Evolutionary conservation across 2,888 invertebrate genomes (phyloP), one percentile per base, ranked within the genome.

Genomic region (Epinotia brunnichana): DNA sequence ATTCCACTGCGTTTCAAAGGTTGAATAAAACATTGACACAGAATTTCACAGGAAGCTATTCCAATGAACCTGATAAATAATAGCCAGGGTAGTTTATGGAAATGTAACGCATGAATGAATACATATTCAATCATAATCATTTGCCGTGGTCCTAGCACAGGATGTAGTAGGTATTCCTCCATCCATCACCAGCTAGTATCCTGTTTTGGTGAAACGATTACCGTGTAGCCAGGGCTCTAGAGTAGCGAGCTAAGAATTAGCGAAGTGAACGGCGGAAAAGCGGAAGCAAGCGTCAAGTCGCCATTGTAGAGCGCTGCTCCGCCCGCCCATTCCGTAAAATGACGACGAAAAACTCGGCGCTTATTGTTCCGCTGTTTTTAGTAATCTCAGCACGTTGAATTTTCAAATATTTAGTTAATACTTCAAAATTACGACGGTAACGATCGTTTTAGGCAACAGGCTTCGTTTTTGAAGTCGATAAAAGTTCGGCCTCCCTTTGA

Each of bases 281-380:
- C 62, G 70, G 73, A 73, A 72, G 61, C 72, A 21, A 56, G 48
- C 72, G 67, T 48, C 69, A 41, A 74, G 74, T 76, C 79, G 76
- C 80, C 78, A 80, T 80, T 82, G 82, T 80, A 75, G 76, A 75
- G 76, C 75, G 71, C 71, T 62, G 56, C 39, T 67, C 71, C 76
- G 77, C 64, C 74, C 77, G 69, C 73, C 79, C 82, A 81, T 82
- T 83, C 44, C 81, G 76, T 73, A 72, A 77, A 83, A 82, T 81
- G 78, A 81, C 77, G 73, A 62, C 53, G 61, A 77, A 79, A 77
- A 77, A 77, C 78, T 77, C 21, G 56, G 15, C 69, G 62, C 72
- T 79, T 77, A 83, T 80, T 80, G 77, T 78, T 77, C 74, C 70
- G 64, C 73, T 74, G 68, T 73, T 76, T 75, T 69, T 71, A 73